These are phyloP conservation scores for Semotilus atromaculatus DNA, from an alignment of 2,797 vertebrate genomes.

Conservation along the genomic window DNA sequence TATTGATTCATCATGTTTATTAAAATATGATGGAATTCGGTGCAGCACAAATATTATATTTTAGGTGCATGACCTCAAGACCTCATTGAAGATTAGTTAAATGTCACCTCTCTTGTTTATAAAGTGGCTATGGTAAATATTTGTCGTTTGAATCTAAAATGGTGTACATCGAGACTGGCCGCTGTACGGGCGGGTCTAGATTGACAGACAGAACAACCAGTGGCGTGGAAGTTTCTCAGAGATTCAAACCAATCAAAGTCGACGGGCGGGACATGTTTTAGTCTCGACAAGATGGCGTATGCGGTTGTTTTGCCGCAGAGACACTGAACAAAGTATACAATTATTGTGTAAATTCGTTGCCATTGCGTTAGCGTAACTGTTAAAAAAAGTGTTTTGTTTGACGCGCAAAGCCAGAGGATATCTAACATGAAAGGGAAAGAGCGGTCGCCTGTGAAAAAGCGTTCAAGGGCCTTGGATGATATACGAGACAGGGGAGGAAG, in stretches of 20 bases:
- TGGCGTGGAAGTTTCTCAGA: conserved; percentile 57
- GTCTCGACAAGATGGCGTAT: conserved; percentile 84
- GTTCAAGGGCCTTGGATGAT: conserved; percentile 92
- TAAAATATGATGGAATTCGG: not conserved
- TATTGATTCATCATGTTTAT: not conserved
- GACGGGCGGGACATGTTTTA: conserved; percentile 67
- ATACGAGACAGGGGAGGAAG: conserved; percentile 91
- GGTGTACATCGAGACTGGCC: conserved; percentile 24
- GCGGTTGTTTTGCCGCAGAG: conserved; percentile 81
- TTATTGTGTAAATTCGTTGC: conserved; percentile 54
- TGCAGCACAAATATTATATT: not conserved
- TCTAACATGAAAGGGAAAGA: conserved; percentile 94
- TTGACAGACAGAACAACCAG: conserved; percentile 66
- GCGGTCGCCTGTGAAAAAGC: conserved; percentile 95
- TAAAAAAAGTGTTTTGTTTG: conserved; percentile 32
- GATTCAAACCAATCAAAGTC: conserved; percentile 69
- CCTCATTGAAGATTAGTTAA: not conserved
- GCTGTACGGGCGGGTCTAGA: conserved; percentile 54
- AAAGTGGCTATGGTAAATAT: conserved; percentile 6
- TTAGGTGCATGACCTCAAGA: not conserved
- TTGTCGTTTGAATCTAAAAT: conserved; percentile 32
- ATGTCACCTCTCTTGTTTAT: not conserved
- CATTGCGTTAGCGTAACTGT: conserved; percentile 52
- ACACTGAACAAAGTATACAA: conserved; percentile 72
- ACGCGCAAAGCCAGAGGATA: conserved; percentile 63